A percentile compares a stretch with the other conserved stretches of the same genome.
These are phyloP conservation scores for Tamias sibiricus DNA, from an alignment of 2,113 vertebrate genomes.

Conservation along the genomic window DNA sequence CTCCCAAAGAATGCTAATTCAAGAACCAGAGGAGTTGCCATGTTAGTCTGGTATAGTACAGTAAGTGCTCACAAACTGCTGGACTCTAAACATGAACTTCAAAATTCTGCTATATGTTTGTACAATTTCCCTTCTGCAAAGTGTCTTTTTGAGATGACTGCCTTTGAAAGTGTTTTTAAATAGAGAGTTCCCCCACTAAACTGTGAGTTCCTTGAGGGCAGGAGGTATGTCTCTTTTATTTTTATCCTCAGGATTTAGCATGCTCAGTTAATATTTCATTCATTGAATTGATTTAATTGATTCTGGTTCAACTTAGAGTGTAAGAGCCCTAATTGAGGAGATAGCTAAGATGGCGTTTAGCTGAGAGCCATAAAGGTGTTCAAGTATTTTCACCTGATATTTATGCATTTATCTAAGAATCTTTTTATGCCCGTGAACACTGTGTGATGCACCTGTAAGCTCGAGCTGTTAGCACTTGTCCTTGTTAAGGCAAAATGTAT, in stretches of 20 bases:
- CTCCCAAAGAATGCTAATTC: neutral
- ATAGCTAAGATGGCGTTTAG: too few relatives aligned
- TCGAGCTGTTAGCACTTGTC: too few relatives aligned
- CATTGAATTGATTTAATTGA: conserved; percentile 40
- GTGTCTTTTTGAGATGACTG: conserved; percentile 3
- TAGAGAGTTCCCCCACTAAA: neutral
- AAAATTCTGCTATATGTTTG: neutral
- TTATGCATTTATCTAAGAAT: too few relatives aligned
- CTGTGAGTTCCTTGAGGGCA: conserved; percentile 21
- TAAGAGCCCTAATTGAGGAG: too few relatives aligned
- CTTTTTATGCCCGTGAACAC: too few relatives aligned
- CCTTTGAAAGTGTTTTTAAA: conserved; percentile 47
- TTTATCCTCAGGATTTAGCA: neutral
- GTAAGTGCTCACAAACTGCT: neutral
- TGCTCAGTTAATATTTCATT: conserved; percentile 36
- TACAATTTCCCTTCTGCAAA: neutral
- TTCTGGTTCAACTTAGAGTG: neutral
- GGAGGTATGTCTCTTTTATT: conserved; percentile 28
- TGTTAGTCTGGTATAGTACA: neutral
- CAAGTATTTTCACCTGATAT: too few relatives aligned
- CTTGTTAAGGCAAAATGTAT: too few relatives aligned
- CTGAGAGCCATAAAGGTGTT: too few relatives aligned
- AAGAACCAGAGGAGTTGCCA: conserved; percentile 12
- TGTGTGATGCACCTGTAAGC: too few relatives aligned
- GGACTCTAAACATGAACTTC: neutral